Percentiles rank a stretch among this genome's conserved stretches.
Evolutionary conservation across 2,113 vertebrate species (phyloP).

Genomic region (Actinemys pallida): DNA sequence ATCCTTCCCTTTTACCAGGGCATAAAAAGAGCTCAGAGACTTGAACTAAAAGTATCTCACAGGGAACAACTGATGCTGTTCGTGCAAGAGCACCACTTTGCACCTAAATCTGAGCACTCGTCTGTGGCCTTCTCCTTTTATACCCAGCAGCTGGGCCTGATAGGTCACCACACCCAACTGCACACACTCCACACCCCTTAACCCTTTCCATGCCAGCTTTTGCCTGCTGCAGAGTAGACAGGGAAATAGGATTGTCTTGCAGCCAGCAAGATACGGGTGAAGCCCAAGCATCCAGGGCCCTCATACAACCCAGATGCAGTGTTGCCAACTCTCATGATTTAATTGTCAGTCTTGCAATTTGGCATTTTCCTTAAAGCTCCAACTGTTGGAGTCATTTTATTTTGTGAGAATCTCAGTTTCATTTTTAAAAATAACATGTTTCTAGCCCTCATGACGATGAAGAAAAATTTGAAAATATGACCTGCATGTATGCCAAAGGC

Average conservation of each 20-base stretch:
- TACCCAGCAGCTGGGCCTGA: not conserved
- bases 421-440: not conserved
- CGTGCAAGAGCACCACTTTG: not conserved
- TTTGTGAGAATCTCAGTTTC: not conserved
- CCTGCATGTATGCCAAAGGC: not conserved
- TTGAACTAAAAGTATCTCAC: not conserved
- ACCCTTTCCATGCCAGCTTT: not conserved
- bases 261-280: not conserved
- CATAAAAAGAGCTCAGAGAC: not conserved
- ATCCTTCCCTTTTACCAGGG: not conserved
- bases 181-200: not conserved
- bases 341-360: not conserved
- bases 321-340: not conserved
- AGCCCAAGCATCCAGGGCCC: not conserved
- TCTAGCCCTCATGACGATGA: not conserved
- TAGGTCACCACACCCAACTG: not conserved
- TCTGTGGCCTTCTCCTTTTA: not conserved
- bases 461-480: not conserved
- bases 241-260: not conserved
- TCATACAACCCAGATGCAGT: not conserved
- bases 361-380: not conserved
- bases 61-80: not conserved
- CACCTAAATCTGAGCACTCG: not conserved
- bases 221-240: not conserved
- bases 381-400: not conserved